Evolutionary conservation across 2,797 vertebrate species (phyloP), one percentile per base, ranked within the genome.

Genomic region (Hypotaenidia philippensis): DNA sequence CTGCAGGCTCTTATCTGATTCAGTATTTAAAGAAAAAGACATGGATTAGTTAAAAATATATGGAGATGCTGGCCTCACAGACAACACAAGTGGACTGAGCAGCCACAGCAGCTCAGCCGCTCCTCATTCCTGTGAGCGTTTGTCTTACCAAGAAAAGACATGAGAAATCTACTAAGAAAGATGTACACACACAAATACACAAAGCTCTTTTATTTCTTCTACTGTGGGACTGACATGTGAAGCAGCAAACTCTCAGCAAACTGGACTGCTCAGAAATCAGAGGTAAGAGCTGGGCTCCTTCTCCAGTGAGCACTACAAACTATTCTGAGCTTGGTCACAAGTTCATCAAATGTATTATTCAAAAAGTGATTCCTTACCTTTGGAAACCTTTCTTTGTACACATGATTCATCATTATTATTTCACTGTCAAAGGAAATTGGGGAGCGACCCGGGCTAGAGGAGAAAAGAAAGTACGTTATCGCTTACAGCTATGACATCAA

Each of bases 401-500:
- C 99, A 97, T 99, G 99, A 98, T 99, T 99, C 99, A 99, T 99
- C 99, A 99, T 99, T 97, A 99, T 98, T 93, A 99, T 99, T 98
- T 99, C 99, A 95, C 99, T 99, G 98, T 99, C 99, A 94, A 99
- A 99, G 87, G 99, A 99, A 97, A 99, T 98, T 7, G 99, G 99
- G 55, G 99, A 99, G 75, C 99, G 99, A 41, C 99, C 99, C 34
- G 99, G 99, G 96, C 99, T 99, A 94, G 79, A 98, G 93, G 80
- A 95, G 81, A 91, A 96, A 97, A 94, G 55, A 93, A 86, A 93
- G 89, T n/a, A 77, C 0, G 3, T 94, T 70, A 86, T 47, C 25
- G 41, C 77, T 91, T 71, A 72, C 36, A 94, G 68, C 6, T 17
- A 85, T 5, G 32, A 40, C 63, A 88, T 6, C 25, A 65, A 63